Evolutionary conservation across 2,797 vertebrate species (phyloP), one percentile per base, ranked within the genome.

Genomic region (Labroides dimidiatus): DNA sequence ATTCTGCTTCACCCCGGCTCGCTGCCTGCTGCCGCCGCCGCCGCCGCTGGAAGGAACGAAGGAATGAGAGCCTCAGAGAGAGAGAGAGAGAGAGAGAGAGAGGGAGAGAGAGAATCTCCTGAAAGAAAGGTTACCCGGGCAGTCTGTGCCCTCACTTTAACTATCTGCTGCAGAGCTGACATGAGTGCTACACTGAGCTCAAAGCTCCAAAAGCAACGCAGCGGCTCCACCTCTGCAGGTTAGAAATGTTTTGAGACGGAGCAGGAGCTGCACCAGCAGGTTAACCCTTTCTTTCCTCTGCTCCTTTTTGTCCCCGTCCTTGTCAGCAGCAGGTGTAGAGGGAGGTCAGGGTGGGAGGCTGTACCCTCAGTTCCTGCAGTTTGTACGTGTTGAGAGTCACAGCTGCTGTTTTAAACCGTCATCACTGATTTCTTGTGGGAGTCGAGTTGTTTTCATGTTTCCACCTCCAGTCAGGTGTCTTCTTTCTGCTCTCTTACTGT

Each of bases 161-260:
- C 78, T 88, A 91, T 92, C 90, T 58, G 77, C 87, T 87, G 78
- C 72, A 89, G 84, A 83, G 82, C 80, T 83, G 87, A 85, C 82
- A 84, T 82, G 84, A 88, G 86, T 81, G 82, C 74, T 43, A 77
- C 62, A 61, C 72, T 61, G 75, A 85, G 81, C 80, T 78, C 58
- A 80, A 78, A 57, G 61, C 62, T 81, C 64, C 39, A 59, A 72
- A 72, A 69, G 77, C 65, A 69, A 45, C 72, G 14, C 30, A 9
- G 30, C 37, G 58, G 44, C 47, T 69, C 45, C 52, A 24, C 55
- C 68, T 64, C 49, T 45, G 69, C 1, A 21, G 72, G 53, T 63
- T 63, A 50, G 52, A 47, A 56, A 42, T 12, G 56, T 78, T n/a
- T 72, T 66, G 58, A 81, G 72, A 66, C 58, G 20, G 30, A 33